phyloP scores from a whole-genome alignment of 1,140 invertebrate species.

The Galendromus occidentalis region DNA sequence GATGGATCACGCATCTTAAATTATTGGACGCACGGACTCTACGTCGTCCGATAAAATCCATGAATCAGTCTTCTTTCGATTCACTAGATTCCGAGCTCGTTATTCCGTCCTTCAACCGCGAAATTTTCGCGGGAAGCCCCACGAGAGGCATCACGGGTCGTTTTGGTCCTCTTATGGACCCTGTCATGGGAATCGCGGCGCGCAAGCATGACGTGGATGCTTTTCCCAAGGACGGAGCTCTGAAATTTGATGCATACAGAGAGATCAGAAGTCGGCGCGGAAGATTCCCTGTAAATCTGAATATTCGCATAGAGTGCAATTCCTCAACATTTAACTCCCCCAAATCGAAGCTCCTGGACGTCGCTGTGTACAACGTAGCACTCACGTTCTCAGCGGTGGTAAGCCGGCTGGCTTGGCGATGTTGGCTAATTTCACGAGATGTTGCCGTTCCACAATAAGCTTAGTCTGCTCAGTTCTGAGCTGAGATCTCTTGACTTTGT shows the following conservation, averaged over 20 bases:
- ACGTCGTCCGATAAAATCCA: no score
- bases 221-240: conserved; percentile 12
- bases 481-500: conserved; percentile 19
- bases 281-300: background rate
- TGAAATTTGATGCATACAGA: background rate
- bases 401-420: conserved; percentile 50
- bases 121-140: background rate
- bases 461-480: conserved; percentile 40
- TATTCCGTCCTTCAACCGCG: background rate
- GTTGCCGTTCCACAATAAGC: conserved; percentile 44
- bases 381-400: conserved; percentile 26
- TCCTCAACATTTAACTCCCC: background rate
- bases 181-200: background rate
- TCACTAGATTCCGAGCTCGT: no score
- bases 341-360: background rate
- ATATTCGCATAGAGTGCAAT: background rate
- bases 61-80: no score
- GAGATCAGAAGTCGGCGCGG: background rate
- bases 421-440: conserved; percentile 47
- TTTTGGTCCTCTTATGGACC: background rate
- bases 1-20: no score
- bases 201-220: background rate
- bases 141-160: background rate
- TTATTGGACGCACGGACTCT: no score
- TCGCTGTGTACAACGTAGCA: background rate